Conservation (phyloP, 2,113 vertebrate genomes). For the Miniopterus natalensis region DNA sequence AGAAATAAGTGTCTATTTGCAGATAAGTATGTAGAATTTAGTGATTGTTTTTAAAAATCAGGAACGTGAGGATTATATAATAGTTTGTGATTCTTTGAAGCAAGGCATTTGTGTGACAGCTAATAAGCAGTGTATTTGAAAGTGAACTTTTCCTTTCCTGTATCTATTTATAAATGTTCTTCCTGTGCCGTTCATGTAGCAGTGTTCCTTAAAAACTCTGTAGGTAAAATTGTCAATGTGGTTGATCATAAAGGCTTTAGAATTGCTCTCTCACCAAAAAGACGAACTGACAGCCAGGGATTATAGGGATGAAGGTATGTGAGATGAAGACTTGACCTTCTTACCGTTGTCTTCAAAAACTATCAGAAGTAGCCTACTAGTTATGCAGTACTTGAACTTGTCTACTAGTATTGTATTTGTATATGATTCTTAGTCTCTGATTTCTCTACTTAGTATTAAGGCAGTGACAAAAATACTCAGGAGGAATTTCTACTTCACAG, state of each 20-base stretch:
- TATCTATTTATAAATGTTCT: neutral
- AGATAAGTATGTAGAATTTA: slow-evolving; percentile 36
- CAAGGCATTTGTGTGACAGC: neutral
- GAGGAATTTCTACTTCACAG: slow-evolving; percentile 38
- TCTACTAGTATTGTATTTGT: neutral
- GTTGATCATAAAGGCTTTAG: neutral
- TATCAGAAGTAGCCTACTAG: slow-evolving; percentile 12
- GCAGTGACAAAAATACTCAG: slow-evolving; percentile 5
- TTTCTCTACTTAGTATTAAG: slow-evolving; percentile 51
- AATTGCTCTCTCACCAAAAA: slow-evolving; percentile 9
- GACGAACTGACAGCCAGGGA: neutral
- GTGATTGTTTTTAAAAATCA: slow-evolving; percentile 29
- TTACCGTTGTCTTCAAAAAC: neutral
- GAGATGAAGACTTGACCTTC: neutral
- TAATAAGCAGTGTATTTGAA: neutral
- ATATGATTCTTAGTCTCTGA: neutral
- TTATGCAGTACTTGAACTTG: neutral
- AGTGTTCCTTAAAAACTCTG: neutral
- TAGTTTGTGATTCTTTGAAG: slow-evolving; percentile 41
- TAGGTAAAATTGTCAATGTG: neutral
- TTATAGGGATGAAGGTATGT: neutral
- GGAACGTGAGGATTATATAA: neutral
- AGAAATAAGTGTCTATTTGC: neutral
- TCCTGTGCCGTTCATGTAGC: neutral
- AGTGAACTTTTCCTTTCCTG: neutral